These are phyloP conservation scores for Aviceda subcristata DNA, from an alignment of 2,113 vertebrate species.

Conservation along the genomic window DNA sequence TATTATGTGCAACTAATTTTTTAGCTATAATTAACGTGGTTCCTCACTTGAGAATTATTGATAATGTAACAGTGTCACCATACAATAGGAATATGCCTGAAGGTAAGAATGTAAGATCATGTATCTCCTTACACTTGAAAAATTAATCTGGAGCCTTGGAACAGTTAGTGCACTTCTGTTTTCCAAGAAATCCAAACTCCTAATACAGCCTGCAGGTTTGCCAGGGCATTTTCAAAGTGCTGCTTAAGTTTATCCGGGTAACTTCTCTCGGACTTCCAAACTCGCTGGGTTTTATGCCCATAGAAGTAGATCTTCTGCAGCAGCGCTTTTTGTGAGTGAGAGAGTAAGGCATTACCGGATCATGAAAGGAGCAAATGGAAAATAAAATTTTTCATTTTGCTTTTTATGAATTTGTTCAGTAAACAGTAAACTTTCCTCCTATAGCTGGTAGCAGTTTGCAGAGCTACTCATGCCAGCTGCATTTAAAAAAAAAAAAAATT, in stretches of 20 bases:
- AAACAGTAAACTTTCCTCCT: background rate
- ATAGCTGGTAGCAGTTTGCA: background rate
- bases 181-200: background rate
- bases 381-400: background rate
- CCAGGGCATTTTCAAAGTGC: background rate
- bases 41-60: background rate
- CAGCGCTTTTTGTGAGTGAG: background rate
- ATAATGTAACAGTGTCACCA: fast-evolving
- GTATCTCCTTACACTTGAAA: background rate
- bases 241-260: background rate
- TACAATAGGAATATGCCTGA: background rate
- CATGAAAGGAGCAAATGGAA: background rate
- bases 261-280: background rate
- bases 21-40: background rate
- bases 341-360: background rate
- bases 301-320: background rate
- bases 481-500: background rate
- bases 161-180: background rate
- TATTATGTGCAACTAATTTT: background rate
- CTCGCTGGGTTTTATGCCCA: background rate
- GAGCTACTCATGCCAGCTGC: background rate
- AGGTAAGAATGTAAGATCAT: background rate
- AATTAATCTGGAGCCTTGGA: background rate
- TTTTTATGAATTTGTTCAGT: background rate
- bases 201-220: background rate